Evolutionary conservation across 2,113 vertebrate genomes (phyloP), one percentile per base, ranked within the genome.

Genomic region (Equus quagga): DNA sequence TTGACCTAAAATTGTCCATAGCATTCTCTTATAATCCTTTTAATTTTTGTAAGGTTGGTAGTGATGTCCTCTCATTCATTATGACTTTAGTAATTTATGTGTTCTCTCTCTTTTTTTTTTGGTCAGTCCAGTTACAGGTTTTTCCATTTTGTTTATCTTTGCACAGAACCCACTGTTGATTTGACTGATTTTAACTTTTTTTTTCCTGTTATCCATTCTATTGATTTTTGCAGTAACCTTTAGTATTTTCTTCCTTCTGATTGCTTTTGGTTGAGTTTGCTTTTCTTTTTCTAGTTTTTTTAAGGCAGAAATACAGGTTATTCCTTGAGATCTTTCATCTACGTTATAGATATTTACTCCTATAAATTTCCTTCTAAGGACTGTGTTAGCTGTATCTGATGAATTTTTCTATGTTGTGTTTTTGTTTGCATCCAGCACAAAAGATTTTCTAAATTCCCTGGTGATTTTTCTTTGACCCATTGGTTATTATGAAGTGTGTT

Each of bases 131-230:
- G 70, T 9, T 58, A 73, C 26, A 44, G n/a, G 3, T 28, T 88
- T 91, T 80, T 67, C n/a, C 56, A 33, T 91, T 91, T 67, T 44
- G 49, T 80, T 88, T 81, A 58, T 70, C 46, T 69, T 91, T 69
- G 69, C 18, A 41, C 7, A 91, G 78, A 80, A 67, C 33, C 49
- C 33, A 67, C 64, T 72, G n/a, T 56, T 87, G 49, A 19, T 72
- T 58, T 72, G 15, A 72, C 15, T 72, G 67, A 56, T 87, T 87
- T 70, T 85, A 80, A 81, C 58, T 65, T 70, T 17, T 28, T 54
- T 31, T 82, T 64, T 82, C 44, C n/a, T 80, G 54, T 72, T 58
- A 72, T 41, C n/a, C 24, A 44, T 72, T 72, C 51, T n/a, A 44
- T 58, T 58, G 67, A 58, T 72, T 72, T 72, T 36, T 72, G 17